Evolutionary conservation across 2,113 vertebrate species (phyloP).

Genomic region (Eleginops maclovinus): DNA sequence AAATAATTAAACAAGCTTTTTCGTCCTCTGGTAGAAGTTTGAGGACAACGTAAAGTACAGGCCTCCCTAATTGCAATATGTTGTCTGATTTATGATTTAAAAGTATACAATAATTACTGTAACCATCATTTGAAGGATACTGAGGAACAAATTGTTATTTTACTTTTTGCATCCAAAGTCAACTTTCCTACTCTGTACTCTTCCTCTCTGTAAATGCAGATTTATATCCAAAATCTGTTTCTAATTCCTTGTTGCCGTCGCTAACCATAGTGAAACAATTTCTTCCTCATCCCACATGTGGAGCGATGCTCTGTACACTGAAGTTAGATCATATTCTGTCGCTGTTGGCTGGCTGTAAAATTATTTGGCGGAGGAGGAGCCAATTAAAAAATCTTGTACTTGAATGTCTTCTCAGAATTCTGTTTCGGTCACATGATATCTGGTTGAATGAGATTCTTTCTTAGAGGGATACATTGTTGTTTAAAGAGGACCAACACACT

Average conservation of each 20-base stretch:
- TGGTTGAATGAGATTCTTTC: background rate
- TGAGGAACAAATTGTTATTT: slow-evolving; percentile 55
- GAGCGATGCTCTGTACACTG: background rate
- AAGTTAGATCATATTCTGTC: background rate
- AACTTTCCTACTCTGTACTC: background rate
- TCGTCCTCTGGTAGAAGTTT: background rate
- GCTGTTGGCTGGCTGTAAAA: background rate
- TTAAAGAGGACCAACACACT: background rate
- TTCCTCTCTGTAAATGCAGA: background rate
- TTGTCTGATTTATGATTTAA: background rate
- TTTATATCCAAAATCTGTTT: slow-evolving; percentile 1
- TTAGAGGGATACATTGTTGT: background rate
- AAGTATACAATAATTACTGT: background rate
- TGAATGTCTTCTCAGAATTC: background rate
- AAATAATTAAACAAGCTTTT: background rate
- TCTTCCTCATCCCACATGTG: background rate
- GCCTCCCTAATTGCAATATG: background rate
- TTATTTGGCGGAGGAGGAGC: background rate
- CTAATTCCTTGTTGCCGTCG: background rate
- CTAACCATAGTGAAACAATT: background rate
- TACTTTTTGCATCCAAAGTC: slow-evolving; percentile 48
- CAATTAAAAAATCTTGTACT: slow-evolving; percentile 26
- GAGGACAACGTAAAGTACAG: too few species aligned
- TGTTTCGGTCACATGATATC: background rate
- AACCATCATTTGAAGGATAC: background rate